A percentile compares a stretch with the other conserved stretches of the same genome.
phyloP scores from a whole-genome alignment of 2,113 vertebrate genomes.

The Acrocephalus arundinaceus region DNA sequence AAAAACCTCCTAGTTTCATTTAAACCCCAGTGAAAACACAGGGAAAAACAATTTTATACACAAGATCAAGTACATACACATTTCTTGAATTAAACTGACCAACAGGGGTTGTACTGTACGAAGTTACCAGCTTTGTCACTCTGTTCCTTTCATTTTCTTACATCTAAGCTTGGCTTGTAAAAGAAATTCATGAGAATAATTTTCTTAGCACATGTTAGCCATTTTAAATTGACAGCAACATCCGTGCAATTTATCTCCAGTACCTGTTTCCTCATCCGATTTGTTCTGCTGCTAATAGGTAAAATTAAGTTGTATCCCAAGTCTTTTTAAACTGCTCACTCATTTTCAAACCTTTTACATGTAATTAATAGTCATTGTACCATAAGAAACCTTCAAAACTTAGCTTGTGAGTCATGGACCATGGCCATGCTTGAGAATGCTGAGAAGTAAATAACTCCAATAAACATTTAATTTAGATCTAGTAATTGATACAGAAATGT shows the following conservation, averaged over 20 bases:
- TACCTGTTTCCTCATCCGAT: not conserved
- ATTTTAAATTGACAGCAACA: not conserved
- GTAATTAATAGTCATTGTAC: slow-evolving; percentile 58
- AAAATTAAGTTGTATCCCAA: slow-evolving; percentile 25
- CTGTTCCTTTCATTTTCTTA: not conserved
- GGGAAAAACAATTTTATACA: not conserved
- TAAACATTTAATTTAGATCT: slow-evolving; percentile 67
- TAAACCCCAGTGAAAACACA: not conserved
- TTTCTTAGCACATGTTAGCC: not conserved
- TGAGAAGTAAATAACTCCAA: slow-evolving; percentile 50
- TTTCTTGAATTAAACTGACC: not conserved
- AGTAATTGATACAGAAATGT: slow-evolving; percentile 46
- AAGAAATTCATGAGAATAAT: not conserved
- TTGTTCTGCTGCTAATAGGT: slow-evolving; percentile 27
- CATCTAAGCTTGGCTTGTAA: not conserved
- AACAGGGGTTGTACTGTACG: not conserved
- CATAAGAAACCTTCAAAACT: slow-evolving; percentile 18
- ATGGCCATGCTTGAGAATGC: not conserved
- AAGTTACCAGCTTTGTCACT: not conserved
- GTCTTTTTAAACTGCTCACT: slow-evolving; percentile 36
- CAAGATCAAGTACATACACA: fast-evolving
- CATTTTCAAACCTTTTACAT: slow-evolving; percentile 47
- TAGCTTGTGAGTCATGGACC: slow-evolving; percentile 14
- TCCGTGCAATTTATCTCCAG: not conserved
- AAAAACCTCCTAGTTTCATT: not conserved